phyloP scores from a whole-genome alignment of 2,797 vertebrate species.

The Alfaro cultratus region DNA sequence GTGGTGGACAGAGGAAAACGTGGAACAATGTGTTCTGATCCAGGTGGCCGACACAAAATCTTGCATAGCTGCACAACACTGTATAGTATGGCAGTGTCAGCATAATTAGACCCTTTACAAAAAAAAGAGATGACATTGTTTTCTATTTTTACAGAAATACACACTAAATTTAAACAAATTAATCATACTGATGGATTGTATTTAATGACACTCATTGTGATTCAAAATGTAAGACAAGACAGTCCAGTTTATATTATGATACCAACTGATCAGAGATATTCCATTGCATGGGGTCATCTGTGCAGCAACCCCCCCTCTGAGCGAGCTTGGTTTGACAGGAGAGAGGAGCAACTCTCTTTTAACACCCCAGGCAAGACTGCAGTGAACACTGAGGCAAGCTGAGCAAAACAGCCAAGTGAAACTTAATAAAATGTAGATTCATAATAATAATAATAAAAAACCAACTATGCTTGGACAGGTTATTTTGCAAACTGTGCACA shows the following conservation, averaged over 20 bases:
- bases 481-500: background rate
- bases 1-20: background rate
- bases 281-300: background rate
- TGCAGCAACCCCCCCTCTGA: background rate
- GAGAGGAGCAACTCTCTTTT: background rate
- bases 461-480: background rate
- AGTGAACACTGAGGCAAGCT: background rate
- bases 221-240: background rate
- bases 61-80: background rate
- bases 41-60: background rate
- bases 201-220: background rate
- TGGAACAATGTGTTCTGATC: background rate
- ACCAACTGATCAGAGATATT: background rate
- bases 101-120: background rate
- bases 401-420: background rate
- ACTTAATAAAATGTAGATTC: background rate
- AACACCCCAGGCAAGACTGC: background rate
- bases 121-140: background rate
- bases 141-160: background rate
- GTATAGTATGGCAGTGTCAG: background rate
- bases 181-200: background rate
- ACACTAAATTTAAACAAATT: background rate
- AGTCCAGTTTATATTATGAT: background rate
- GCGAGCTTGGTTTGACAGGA: background rate
- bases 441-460: background rate